These are phyloP conservation scores for Dinocampus coccinellae DNA, from an alignment of 2,888 invertebrate genomes.

Conservation along the genomic window DNA sequence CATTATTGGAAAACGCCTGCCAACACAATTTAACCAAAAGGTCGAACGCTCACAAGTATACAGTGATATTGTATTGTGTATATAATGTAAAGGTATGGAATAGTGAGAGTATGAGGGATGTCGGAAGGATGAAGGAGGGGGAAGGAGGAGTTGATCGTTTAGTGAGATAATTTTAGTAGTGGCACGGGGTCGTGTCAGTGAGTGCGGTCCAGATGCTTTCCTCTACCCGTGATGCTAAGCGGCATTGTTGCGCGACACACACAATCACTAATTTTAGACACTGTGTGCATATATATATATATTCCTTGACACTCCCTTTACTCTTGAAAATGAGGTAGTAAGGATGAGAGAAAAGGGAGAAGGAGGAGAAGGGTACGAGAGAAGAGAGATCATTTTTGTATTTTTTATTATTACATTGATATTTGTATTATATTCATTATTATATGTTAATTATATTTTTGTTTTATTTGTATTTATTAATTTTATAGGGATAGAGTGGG, in stretches of 20 bases:
- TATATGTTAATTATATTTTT: no score
- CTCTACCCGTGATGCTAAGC: constrained; percentile 46
- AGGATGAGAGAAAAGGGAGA: no score
- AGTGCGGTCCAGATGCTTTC: constrained; percentile 61
- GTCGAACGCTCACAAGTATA: background rate
- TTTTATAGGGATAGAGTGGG: no score
- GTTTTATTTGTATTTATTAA: no score
- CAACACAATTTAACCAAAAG: background rate
- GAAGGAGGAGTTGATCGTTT: constrained; percentile 51
- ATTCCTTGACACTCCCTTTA: no score
- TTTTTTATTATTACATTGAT: no score
- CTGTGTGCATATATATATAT: background rate
- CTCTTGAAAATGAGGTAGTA: no score
- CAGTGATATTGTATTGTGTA: background rate
- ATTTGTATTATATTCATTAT: background rate
- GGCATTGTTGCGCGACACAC: constrained; percentile 50
- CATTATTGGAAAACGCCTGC: background rate
- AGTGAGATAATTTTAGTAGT: constrained; percentile 61
- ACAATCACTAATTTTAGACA: constrained; percentile 48
- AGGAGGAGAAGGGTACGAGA: no score
- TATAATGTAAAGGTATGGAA: background rate
- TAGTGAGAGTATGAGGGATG: constrained; percentile 11
- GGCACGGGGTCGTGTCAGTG: constrained; percentile 42
- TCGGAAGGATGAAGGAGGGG: no score
- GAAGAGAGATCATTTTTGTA: constrained; percentile 43